A percentile compares a stretch with the other conserved stretches of the same genome.
phyloP scores from a whole-genome alignment of 30 jellyfish, hydroid and myxozoan genomes.

The Cassiopea andromeda region DNA sequence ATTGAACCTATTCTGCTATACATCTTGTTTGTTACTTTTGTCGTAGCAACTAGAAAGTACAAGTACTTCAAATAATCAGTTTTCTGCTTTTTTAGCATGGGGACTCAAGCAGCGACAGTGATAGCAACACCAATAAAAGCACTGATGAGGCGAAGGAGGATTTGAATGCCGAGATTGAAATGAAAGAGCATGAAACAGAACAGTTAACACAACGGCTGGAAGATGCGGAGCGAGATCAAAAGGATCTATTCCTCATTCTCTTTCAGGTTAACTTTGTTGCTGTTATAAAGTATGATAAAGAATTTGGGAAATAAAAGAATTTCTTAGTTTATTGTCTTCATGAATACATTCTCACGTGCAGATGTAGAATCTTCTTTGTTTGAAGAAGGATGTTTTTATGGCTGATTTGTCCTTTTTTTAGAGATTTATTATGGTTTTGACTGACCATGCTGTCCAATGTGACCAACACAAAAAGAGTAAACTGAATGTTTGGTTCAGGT shows the following conservation, averaged over 20 bases:
- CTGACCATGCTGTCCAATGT: conserved; percentile 96
- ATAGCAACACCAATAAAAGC: conserved; percentile 63
- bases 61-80: no score
- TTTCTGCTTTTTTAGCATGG: background rate
- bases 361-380: no score
- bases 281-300: no score
- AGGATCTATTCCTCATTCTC: conserved; percentile 88
- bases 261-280: conserved; percentile 82
- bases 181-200: conserved; percentile 85
- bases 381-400: no score
- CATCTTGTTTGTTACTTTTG: no score
- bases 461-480: conserved; percentile 86
- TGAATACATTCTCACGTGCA: no score
- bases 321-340: background rate
- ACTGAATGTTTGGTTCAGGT: conserved; percentile 87
- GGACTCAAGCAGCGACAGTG: conserved; percentile 78
- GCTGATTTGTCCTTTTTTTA: background rate
- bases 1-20: no score
- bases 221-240: conserved; percentile 92
- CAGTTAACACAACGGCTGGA: conserved; percentile 81
- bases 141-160: conserved; percentile 20
- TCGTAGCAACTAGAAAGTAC: no score
- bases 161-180: conserved; percentile 78
- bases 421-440: conserved; percentile 94
- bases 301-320: no score